Conservation (phyloP, 92 coral and sea anemone species). For the Porites divaricata region DNA sequence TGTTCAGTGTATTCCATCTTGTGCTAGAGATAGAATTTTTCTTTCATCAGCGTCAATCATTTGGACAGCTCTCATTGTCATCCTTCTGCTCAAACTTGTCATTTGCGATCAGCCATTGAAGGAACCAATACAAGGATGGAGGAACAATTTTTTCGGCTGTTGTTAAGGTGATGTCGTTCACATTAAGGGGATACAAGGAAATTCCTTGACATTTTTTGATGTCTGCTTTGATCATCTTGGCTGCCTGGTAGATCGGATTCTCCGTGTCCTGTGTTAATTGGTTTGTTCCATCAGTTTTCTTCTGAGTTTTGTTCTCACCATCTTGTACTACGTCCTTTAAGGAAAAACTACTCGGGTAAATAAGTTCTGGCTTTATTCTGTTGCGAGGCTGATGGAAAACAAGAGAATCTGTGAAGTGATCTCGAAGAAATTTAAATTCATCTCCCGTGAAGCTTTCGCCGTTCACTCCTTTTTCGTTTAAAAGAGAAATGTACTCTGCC, state of each 20-base stretch:
- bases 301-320: conserved; percentile 23
- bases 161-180: conserved; percentile 25
- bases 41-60: conserved; percentile 47
- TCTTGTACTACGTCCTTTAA: conserved; percentile 61
- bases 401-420: conserved; percentile 44
- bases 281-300: conserved; percentile 30
- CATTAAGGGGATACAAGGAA: conserved; percentile 35
- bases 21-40: conserved; percentile 29
- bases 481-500: conserved; percentile 22
- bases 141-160: conserved; percentile 24
- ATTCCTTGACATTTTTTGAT: conserved; percentile 51
- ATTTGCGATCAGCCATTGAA: conserved; percentile 37
- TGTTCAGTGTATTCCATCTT: conserved; percentile 41
- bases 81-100: conserved; percentile 37
- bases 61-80: conserved; percentile 31
- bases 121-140: conserved; percentile 40
- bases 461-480: conserved; percentile 40
- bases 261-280: conserved; percentile 11
- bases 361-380: conserved; percentile 56
- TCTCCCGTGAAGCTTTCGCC: conserved; percentile 52
- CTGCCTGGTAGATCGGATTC: conserved; percentile 11
- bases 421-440: conserved; percentile 39
- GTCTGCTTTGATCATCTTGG: conserved; percentile 36
- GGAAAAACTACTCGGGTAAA: conserved; percentile 53
- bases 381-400: conserved; percentile 57